phyloP scores from a whole-genome alignment of 2,797 vertebrate species.

The Protonibea diacanthus region DNA sequence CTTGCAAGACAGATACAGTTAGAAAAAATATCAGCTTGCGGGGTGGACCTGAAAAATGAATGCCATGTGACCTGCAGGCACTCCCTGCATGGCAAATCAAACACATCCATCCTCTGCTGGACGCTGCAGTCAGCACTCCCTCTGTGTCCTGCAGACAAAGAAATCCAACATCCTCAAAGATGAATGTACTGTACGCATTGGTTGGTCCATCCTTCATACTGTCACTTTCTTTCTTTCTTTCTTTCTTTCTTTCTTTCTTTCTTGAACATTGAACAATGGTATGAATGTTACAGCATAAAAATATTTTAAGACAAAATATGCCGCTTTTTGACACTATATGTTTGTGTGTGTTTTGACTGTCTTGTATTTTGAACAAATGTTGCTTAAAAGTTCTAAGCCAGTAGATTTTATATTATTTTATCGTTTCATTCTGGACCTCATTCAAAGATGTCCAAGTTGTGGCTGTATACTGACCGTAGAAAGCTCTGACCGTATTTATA shows the following conservation, averaged over 20 bases:
- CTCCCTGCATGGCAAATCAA: conserved; percentile 54
- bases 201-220: no score
- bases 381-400: no score
- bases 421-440: neutral
- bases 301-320: no score
- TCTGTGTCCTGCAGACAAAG: conserved; percentile 12
- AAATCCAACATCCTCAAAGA: neutral
- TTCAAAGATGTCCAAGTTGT: neutral
- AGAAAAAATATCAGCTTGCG: conserved; percentile 26
- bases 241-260: neutral
- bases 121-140: conserved; percentile 19
- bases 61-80: conserved; percentile 50
- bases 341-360: no score
- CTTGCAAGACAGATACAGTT: neutral
- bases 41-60: conserved; percentile 56
- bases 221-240: neutral
- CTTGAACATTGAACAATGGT: neutral
- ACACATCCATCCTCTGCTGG: conserved; percentile 50
- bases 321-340: neutral
- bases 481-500: neutral
- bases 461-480: neutral
- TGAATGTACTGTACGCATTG: no score
- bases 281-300: no score
- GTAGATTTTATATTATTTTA: no score
- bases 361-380: no score